Evolutionary conservation across 2,797 vertebrate genomes (phyloP).

Genomic region (Takifugu ocellatus): DNA sequence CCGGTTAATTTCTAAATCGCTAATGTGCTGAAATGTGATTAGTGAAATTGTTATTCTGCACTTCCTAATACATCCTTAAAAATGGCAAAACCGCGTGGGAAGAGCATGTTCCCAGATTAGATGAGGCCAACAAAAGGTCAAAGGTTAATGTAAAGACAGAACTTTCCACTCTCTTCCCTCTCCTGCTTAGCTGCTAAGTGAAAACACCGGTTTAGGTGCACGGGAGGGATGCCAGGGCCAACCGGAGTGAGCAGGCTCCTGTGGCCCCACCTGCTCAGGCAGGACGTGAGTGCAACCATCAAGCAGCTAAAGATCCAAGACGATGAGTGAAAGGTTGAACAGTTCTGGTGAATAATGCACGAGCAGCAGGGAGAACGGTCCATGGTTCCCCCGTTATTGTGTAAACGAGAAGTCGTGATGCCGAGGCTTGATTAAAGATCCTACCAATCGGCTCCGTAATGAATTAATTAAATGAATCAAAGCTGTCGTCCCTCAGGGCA

Average conservation of each 20-base stretch:
- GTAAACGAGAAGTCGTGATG: too few species aligned
- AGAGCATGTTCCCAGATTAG: conserved; percentile 2
- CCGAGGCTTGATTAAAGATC: too few species aligned
- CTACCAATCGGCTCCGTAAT: too few species aligned
- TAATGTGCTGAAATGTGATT: conserved; percentile 47
- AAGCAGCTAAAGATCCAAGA: too few species aligned
- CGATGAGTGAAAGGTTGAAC: too few species aligned
- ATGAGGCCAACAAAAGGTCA: conserved; percentile 41
- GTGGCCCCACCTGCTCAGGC: conserved; percentile 66
- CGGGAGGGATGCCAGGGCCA: conserved; percentile 30
- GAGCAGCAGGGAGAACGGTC: too few species aligned
- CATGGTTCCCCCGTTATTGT: too few species aligned
- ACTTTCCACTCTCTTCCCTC: conserved; percentile 17
- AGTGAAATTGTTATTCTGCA: conserved; percentile 35
- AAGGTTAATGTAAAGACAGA: conserved; percentile 22
- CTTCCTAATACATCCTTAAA: conserved; percentile 36
- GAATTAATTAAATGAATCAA: too few species aligned
- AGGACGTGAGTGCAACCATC: not conserved
- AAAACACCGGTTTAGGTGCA: conserved; percentile 23
- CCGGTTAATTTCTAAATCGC: conserved; percentile 41
- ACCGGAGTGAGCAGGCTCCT: conserved; percentile 49
- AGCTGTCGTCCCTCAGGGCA: too few species aligned
- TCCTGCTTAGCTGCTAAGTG: conserved; percentile 8
- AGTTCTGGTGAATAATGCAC: too few species aligned
- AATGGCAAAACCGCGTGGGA: conserved; percentile 25